These are phyloP conservation scores for Petrolisthes manimaculis DNA, from an alignment of 2,888 invertebrate species.

Conservation along the genomic window DNA sequence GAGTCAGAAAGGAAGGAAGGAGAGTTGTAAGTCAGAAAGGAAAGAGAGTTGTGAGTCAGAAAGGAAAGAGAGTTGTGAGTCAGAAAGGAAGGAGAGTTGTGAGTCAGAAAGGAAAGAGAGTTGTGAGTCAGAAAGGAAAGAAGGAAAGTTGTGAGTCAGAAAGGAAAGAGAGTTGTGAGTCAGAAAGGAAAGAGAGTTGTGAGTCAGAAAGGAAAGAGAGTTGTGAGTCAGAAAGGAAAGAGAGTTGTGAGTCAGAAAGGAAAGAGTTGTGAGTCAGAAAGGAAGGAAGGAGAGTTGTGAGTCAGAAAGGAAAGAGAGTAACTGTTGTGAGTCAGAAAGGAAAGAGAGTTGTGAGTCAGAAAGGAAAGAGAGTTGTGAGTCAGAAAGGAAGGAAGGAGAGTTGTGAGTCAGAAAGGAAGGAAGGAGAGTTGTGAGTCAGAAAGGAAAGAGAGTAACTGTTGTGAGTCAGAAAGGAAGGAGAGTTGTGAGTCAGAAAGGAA, in stretches of 20 bases:
- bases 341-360: not conserved
- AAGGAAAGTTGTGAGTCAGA: not conserved
- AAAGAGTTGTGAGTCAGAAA: not conserved
- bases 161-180: not conserved
- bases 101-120: not conserved
- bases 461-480: too few species aligned
- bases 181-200: not conserved
- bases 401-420: not conserved
- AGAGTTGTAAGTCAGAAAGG: not conserved
- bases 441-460: too few species aligned
- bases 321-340: too few species aligned
- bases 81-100: not conserved
- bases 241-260: not conserved
- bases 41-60: not conserved
- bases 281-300: not conserved
- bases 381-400: not conserved
- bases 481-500: too few species aligned
- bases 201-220: not conserved
- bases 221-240: not conserved
- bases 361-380: not conserved
- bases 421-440: too few species aligned
- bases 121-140: not conserved
- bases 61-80: not conserved
- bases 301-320: not conserved
- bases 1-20: not conserved